Base-by-base conservation (phyloP, 2,113 vertebrate genomes). In the Takifugu flavidus region DNA sequence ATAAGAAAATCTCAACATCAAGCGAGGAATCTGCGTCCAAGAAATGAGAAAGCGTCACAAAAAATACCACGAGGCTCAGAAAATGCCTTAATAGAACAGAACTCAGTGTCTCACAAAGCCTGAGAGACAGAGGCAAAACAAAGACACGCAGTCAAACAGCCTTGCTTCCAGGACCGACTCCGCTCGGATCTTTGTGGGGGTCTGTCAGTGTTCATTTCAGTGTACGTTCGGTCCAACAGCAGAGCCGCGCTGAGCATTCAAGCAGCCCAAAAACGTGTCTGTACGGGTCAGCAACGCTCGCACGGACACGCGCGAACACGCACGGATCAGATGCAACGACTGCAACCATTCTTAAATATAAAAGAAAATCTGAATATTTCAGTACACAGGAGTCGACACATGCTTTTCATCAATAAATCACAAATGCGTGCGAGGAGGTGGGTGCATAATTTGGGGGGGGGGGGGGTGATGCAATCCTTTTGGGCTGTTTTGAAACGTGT, bases 351-450 rank as follows among this genome's bases (percentile, higher is more conserved):
- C 20, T 28, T 10, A 43, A 63, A 64, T 4, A 45, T 45, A 15
- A 49, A 70, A 29, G 49, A 56, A 60, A 25, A 49, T 47, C 42
- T 25, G 5, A 63, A 49, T 61, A 59, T 78, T 61, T 59, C 47
- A 56, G 68, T 42, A 29, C 50, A 74, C 44, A 43, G 28, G 52
- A 59, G 67, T 29, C 58, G 43, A 78, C 65, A 75, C 20, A 53
- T 75, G 77, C 74, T 77, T 84, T 83, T 80, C 78, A 83, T 85
- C 81, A 84, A 83, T 82, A 84, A 82, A 85, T 83, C 82, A 82
- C 56, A 76, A 67, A 62, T 59, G 52, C 69, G 62, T 15, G 61
- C 53, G 70, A 53, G 59, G 62, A 65, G 75, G 63, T 56, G 62
- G 66, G 46, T 76, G 83, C 74, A 80, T 76, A 76, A 85, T 80